phyloP scores from a whole-genome alignment of 2,888 invertebrate genomes.

The Drosophila acutilabella region DNA sequence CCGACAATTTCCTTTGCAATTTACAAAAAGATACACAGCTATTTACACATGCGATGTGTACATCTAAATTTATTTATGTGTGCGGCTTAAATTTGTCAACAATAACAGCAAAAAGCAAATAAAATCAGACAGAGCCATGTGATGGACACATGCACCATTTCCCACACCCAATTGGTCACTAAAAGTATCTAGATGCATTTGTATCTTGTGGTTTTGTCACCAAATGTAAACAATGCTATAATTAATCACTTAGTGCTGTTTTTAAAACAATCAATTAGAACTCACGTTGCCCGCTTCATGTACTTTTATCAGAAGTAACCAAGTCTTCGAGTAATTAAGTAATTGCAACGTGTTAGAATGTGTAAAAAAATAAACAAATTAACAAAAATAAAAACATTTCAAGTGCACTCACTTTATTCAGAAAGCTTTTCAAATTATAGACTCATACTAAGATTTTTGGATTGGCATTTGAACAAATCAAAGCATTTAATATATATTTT shows the following conservation, averaged over 20 bases:
- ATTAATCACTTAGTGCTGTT: slow-evolving; percentile 14
- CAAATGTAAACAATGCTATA: slow-evolving; percentile 12
- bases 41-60: slow-evolving; percentile 1
- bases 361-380: neutral
- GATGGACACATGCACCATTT: slow-evolving; percentile 45
- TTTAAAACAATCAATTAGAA: slow-evolving; percentile 42
- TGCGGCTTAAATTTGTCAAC: slow-evolving; percentile 54
- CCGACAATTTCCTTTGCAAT: slow-evolving; percentile 18
- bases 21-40: slow-evolving; percentile 24
- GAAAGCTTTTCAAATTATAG: neutral
- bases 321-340: slow-evolving; percentile 8
- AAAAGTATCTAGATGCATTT: slow-evolving; percentile 20
- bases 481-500: slow-evolving; percentile 21
- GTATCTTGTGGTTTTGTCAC: slow-evolving; percentile 37
- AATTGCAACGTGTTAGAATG: slow-evolving; percentile 37
- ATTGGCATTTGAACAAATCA: slow-evolving; percentile 19
- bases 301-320: neutral
- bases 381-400: neutral
- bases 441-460: neutral
- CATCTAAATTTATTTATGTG: slow-evolving; percentile 6
- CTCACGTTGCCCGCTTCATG: slow-evolving; percentile 25
- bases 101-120: slow-evolving; percentile 43
- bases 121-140: slow-evolving; percentile 37
- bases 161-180: slow-evolving; percentile 8
- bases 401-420: neutral